These are phyloP conservation scores for Apotomis capreana DNA, from an alignment of 2,888 invertebrate genomes.

Conservation along the genomic window DNA sequence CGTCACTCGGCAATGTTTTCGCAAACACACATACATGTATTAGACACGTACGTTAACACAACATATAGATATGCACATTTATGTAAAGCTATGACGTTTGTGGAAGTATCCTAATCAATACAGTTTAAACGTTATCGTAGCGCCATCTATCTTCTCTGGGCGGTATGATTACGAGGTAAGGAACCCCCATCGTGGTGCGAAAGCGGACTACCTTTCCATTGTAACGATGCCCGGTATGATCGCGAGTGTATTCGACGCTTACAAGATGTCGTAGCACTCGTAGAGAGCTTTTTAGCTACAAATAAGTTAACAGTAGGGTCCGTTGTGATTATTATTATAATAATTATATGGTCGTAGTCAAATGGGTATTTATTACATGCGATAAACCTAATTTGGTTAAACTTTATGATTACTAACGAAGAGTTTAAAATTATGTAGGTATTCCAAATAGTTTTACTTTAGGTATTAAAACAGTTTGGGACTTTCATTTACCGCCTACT, in stretches of 20 bases:
- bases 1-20: constrained; percentile 31
- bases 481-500: no score
- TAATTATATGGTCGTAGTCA: no score
- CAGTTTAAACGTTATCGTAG: constrained; percentile 8
- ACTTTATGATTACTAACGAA: no score
- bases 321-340: neutral
- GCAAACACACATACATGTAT: constrained; percentile 23
- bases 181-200: constrained; percentile 9
- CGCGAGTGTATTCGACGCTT: neutral
- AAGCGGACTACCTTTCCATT: constrained; percentile 13
- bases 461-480: no score
- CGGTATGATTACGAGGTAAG: constrained; percentile 10
- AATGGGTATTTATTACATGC: no score
- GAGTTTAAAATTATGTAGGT: no score
- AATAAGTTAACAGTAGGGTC: neutral
- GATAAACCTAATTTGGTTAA: no score
- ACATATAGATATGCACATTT: constrained; percentile 6
- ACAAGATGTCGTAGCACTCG: constrained; percentile 33
- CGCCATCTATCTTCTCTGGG: constrained; percentile 31
- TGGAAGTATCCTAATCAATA: constrained; percentile 33
- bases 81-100: constrained; percentile 28
- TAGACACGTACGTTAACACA: constrained; percentile 12
- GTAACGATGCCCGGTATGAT: neutral
- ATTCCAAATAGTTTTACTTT: no score
- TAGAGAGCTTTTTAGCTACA: neutral